Percentiles rank a stretch among this genome's conserved stretches.
Evolutionary conservation across 2,797 vertebrate genomes (phyloP).

Genomic region (Acomys russatus): DNA sequence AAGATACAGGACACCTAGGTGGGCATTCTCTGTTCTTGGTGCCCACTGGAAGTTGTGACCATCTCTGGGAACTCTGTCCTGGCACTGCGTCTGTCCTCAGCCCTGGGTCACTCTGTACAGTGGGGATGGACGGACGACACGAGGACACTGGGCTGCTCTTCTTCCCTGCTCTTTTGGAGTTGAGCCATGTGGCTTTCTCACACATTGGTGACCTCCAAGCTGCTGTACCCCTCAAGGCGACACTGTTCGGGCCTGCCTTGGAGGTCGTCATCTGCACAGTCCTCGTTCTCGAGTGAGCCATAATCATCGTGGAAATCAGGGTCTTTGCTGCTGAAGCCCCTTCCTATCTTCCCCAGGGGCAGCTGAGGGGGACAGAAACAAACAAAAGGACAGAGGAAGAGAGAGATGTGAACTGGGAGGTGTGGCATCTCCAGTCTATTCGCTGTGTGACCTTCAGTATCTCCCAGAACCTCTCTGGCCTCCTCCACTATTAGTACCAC

Average conservation of each 20-base stretch:
- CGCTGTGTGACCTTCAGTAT: constrained; percentile 19
- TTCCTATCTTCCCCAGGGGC: constrained; percentile 84
- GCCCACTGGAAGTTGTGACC: not conserved
- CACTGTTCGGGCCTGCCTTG: constrained; percentile 67
- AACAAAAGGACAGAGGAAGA: not conserved
- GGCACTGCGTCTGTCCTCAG: not conserved
- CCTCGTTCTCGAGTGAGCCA: constrained; percentile 79
- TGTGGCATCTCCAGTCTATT: fast-evolving
- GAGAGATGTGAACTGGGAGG: not conserved
- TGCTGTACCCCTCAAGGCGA: constrained; percentile 68
- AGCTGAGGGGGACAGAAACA: constrained; percentile 63
- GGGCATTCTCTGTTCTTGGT: fast-evolving
- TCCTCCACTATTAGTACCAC: no score
- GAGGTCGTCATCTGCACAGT: constrained; percentile 66
- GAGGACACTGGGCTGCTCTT: fast-evolving
- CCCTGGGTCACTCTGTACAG: not conserved
- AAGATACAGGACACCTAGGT: not conserved
- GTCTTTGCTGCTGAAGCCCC: constrained; percentile 83
- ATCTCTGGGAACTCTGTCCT: fast-evolving
- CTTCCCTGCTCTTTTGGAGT: fast-evolving
- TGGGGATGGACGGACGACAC: fast-evolving
- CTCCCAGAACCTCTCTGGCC: constrained; percentile 26
- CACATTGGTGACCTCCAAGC: constrained; percentile 83
- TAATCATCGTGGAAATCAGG: constrained; percentile 80
- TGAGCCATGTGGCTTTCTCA: not conserved